These are phyloP conservation scores for Zaprionus kolodkinae DNA, from an alignment of 1,140 invertebrate species.

Conservation along the genomic window DNA sequence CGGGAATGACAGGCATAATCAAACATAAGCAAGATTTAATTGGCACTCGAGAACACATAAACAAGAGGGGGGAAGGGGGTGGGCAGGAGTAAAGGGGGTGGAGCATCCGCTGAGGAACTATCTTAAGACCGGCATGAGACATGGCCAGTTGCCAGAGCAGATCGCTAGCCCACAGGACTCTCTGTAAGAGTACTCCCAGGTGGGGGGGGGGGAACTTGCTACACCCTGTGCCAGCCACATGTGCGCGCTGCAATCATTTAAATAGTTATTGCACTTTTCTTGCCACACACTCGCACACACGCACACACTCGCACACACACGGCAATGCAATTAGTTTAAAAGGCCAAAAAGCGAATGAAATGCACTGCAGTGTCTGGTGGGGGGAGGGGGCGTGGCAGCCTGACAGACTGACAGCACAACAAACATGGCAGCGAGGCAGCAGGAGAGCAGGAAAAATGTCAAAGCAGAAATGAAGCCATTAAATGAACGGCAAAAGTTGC, in stretches of 20 bases:
- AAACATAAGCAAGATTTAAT: constrained; percentile 72
- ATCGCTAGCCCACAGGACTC: not conserved
- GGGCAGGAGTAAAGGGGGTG: not conserved
- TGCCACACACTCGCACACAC: constrained; percentile 31
- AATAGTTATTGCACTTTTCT: constrained; percentile 80
- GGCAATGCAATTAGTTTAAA: constrained; percentile 81
- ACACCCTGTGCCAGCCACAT: constrained; percentile 39
- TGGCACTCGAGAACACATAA: constrained; percentile 49
- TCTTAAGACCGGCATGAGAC: not conserved
- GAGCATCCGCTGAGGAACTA: not conserved
- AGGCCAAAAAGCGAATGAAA: constrained; percentile 61
- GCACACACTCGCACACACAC: constrained; percentile 52
- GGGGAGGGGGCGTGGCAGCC: constrained; percentile 19
- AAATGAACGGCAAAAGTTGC: constrained; percentile 78
- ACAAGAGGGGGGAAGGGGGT: not conserved
- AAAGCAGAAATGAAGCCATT: constrained; percentile 80
- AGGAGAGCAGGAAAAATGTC: constrained; percentile 67
- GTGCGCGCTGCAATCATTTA: constrained; percentile 70
- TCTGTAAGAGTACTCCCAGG: not conserved
- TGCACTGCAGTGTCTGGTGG: not conserved
- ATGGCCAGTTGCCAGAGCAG: not conserved
- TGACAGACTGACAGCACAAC: constrained; percentile 71
- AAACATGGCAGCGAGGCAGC: constrained; percentile 47
- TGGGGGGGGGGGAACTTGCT: constrained; percentile 1
- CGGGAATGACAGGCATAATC: constrained; percentile 63